Conservation (phyloP, 2,888 invertebrate species). For the Drosophila vallismaia region DNA sequence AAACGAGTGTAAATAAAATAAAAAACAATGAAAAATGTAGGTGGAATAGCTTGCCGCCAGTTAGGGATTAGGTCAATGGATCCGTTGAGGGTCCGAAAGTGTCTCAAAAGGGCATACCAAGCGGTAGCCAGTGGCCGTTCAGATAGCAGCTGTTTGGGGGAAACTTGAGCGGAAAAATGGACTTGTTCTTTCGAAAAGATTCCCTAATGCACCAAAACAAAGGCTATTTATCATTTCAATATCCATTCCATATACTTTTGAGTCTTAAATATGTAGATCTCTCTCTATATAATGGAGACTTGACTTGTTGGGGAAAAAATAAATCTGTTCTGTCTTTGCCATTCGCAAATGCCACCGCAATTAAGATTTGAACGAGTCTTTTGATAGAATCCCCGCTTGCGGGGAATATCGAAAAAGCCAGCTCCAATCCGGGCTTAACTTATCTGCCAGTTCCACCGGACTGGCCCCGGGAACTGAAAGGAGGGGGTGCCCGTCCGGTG, state of each 20-base stretch:
- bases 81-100: background rate
- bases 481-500: background rate
- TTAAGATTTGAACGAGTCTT: conserved; percentile 14
- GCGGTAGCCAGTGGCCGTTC: background rate
- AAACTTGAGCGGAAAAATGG: background rate
- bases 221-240: too few relatives aligned
- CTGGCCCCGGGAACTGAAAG: background rate
- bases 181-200: background rate
- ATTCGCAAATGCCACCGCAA: conserved; percentile 15
- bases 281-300: too few relatives aligned
- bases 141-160: conserved; percentile 26
- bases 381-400: background rate
- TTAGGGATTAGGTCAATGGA: background rate
- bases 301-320: too few relatives aligned
- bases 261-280: too few relatives aligned
- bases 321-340: background rate
- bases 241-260: too few relatives aligned
- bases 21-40: conserved; percentile 43
- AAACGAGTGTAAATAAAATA: conserved; percentile 63
- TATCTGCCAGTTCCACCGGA: background rate
- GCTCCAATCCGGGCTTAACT: conserved; percentile 3
- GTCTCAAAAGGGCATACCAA: background rate
- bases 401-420: background rate
- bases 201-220: background rate
- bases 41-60: background rate